These are phyloP conservation scores for Lagopus muta DNA, from an alignment of 2,113 vertebrate species.

Conservation along the genomic window DNA sequence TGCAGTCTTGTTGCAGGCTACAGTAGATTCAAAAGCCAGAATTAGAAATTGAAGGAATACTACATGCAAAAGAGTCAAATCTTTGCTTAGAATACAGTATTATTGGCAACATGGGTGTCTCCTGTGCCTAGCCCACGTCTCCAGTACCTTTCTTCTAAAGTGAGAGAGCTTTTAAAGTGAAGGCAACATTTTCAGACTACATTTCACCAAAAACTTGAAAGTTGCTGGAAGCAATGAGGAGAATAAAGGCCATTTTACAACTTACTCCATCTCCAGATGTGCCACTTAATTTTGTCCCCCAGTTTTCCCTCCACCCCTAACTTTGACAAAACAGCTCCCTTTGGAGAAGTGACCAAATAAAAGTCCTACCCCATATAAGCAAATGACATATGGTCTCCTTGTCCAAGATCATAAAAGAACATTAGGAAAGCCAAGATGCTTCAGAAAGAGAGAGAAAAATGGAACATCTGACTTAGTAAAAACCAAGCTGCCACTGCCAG, in stretches of 20 bases:
- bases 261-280: neutral
- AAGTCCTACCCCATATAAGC: constrained; percentile 21
- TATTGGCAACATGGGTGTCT: neutral
- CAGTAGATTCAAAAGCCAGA: neutral
- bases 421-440: constrained; percentile 66
- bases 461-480: constrained; percentile 66
- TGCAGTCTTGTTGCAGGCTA: neutral
- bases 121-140: neutral
- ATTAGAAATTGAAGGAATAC: neutral
- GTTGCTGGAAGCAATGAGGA: neutral
- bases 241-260: neutral
- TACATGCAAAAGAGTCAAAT: neutral
- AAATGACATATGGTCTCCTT: constrained; percentile 57
- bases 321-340: constrained; percentile 39
- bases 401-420: constrained; percentile 62
- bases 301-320: neutral
- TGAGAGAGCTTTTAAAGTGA: neutral
- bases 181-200: neutral
- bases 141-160: neutral
- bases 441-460: constrained; percentile 61
- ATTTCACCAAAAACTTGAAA: neutral
- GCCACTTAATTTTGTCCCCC: neutral
- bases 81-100: neutral
- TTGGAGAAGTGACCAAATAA: constrained; percentile 37
- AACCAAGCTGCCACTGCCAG: constrained; percentile 66